Evolutionary conservation across 2,797 vertebrate genomes (phyloP).

Genomic region (Eulemur albifrons): DNA sequence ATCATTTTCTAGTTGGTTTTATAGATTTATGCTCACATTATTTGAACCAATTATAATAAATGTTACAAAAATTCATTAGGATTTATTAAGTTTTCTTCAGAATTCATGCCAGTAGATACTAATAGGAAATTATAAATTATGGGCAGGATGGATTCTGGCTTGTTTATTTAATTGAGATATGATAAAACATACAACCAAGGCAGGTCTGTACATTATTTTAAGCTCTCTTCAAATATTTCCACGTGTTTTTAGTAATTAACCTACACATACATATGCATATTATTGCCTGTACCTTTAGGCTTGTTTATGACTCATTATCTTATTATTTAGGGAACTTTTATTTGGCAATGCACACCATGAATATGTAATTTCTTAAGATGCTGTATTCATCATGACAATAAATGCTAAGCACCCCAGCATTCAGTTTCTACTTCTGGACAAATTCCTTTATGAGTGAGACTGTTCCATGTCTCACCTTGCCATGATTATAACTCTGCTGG

Average conservation of each 20-base stretch:
- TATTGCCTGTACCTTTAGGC: conserved; percentile 10
- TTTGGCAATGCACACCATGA: background rate
- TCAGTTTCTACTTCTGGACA: background rate
- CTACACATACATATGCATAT: background rate
- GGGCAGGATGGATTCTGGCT: background rate
- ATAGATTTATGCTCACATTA: background rate
- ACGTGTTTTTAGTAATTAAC: background rate
- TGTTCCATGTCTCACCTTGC: background rate
- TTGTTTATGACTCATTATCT: conserved; percentile 17
- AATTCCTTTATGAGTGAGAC: background rate
- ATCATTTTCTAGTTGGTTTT: background rate
- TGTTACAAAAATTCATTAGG: background rate
- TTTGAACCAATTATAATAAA: background rate
- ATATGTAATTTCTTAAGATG: background rate
- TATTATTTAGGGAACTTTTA: background rate
- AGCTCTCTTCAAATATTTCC: conserved; percentile 17
- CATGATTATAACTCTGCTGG: background rate
- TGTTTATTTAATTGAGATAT: background rate
- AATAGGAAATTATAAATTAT: conserved; percentile 1
- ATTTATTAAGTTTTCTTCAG: background rate
- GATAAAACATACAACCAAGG: background rate
- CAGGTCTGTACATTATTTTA: background rate
- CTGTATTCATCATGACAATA: background rate
- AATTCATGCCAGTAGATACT: background rate
- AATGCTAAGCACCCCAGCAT: background rate